Base-by-base conservation (phyloP, 2,888 invertebrate species). In the Andrena minutula region DNA sequence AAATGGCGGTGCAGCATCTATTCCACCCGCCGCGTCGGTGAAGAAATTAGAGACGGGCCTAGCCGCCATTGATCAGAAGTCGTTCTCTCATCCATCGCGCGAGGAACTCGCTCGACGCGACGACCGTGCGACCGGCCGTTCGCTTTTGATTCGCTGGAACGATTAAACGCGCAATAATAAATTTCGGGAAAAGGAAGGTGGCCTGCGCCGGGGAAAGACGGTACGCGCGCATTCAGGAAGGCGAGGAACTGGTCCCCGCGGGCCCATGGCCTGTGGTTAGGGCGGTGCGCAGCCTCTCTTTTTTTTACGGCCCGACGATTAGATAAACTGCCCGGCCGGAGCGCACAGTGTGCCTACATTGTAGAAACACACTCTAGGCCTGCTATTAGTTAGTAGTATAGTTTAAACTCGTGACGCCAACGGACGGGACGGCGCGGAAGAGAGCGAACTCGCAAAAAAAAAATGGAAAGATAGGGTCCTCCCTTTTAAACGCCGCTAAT, bases 361-460 rank as follows among this genome's bases (percentile, higher is more conserved):
- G 93, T 93, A 83, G 88, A 75, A 91, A 91, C 91, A 91, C 91
- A 90, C 89, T 90, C 89, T 88, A 85, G 88, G 79, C 85, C 90
- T 91, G 90, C 93, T 93, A 93, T 93, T 93, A 93, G 92, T 93
- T 93, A 93, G 93, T 93, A 93, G 93, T 93, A 90, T 92, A 90
- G 91, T 91, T 92, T 93, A 92, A 92, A 92, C 86, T 91, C 90
- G 87, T 70, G 79, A 85, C 87, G 82, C 78, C 71, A 49, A 56
- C 30, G 60, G 63, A 53, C 71, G 41, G 49, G 71, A 61, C 61
- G 72, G 82, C 63, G 71, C 60, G 63, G 76, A 58, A 80, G 68
- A 81, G 75, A 82, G 65, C 70, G 84, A 83, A 81, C 84, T 85
- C 72, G 66, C 76, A 82, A 84, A 81, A 56, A 71, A 30, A 61